These are phyloP conservation scores for Pammene aurita DNA, from an alignment of 2,888 invertebrate genomes.

Conservation along the genomic window DNA sequence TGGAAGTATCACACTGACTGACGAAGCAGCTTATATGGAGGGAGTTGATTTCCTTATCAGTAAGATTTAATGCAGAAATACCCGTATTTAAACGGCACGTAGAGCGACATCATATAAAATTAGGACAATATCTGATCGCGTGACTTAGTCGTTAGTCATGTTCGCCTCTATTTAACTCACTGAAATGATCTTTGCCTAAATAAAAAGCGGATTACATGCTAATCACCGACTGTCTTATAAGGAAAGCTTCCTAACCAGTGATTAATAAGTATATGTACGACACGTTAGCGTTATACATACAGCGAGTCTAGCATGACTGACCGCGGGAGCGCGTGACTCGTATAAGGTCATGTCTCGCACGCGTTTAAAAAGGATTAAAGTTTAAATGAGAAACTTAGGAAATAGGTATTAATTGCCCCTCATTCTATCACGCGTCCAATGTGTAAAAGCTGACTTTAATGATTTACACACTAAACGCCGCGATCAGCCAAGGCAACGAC, in stretches of 20 bases:
- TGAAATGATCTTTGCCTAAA: too few relatives aligned
- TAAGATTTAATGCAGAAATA: conserved; percentile 9
- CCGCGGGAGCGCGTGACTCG: not conserved
- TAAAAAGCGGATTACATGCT: too few relatives aligned
- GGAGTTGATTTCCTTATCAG: conserved; percentile 10
- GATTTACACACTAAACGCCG: too few relatives aligned
- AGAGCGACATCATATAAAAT: not conserved
- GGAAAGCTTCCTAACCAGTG: too few relatives aligned
- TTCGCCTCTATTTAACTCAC: too few relatives aligned
- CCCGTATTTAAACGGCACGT: not conserved
- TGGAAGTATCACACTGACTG: conserved; percentile 27
- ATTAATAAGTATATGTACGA: too few relatives aligned
- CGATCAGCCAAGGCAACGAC: too few relatives aligned
- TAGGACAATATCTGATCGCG: not conserved
- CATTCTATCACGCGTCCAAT: not conserved
- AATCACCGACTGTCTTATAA: too few relatives aligned
- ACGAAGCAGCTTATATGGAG: conserved; percentile 15
- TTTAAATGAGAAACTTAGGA: not conserved
- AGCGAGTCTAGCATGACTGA: not conserved
- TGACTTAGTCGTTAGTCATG: too few relatives aligned
- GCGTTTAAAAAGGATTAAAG: not conserved
- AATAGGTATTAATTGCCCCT: not conserved
- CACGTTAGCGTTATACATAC: too few relatives aligned
- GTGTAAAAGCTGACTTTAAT: not conserved
- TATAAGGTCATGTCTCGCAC: not conserved